Evolutionary conservation across 2,797 vertebrate species (phyloP).

Genomic region (Sternarchorhynchus goeldii): DNA sequence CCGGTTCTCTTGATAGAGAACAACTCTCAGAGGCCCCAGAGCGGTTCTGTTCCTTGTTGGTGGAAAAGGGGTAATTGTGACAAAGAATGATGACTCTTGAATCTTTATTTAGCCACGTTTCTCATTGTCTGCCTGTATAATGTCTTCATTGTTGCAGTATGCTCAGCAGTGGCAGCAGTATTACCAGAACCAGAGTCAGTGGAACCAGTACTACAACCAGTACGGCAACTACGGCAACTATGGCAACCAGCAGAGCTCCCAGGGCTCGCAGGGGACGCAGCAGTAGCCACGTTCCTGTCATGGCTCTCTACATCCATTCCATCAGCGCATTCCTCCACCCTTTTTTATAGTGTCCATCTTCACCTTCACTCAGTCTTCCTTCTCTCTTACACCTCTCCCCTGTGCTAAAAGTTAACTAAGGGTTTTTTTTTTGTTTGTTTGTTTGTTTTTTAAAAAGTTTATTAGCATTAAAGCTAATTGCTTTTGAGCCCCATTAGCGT

Average conservation of each 20-base stretch:
- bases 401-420: background rate
- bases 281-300: constrained; percentile 52
- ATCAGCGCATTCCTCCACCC: constrained; percentile 46
- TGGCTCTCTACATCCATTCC: constrained; percentile 47
- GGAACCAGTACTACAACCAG: constrained; percentile 91
- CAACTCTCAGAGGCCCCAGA: too few species aligned
- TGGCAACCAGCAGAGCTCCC: constrained; percentile 61
- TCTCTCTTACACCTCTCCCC: constrained; percentile 25
- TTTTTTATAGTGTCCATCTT: constrained; percentile 44
- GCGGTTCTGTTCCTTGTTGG: too few species aligned
- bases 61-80: too few species aligned
- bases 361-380: constrained; percentile 35
- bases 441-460: constrained; percentile 25
- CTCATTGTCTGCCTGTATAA: constrained; percentile 27
- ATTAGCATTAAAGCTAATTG: constrained; percentile 41
- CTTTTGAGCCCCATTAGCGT: constrained; percentile 28
- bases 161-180: constrained; percentile 94
- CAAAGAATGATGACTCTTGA: too few species aligned
- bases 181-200: constrained; percentile 93
- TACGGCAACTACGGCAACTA: constrained; percentile 78
- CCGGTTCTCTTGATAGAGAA: too few species aligned
- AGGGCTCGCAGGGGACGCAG: constrained; percentile 72
- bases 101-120: too few species aligned
- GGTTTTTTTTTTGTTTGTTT: constrained; percentile 6
- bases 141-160: constrained; percentile 70